These are phyloP conservation scores for Callosobruchus maculatus DNA, from an alignment of 2,888 invertebrate species.

Conservation along the genomic window DNA sequence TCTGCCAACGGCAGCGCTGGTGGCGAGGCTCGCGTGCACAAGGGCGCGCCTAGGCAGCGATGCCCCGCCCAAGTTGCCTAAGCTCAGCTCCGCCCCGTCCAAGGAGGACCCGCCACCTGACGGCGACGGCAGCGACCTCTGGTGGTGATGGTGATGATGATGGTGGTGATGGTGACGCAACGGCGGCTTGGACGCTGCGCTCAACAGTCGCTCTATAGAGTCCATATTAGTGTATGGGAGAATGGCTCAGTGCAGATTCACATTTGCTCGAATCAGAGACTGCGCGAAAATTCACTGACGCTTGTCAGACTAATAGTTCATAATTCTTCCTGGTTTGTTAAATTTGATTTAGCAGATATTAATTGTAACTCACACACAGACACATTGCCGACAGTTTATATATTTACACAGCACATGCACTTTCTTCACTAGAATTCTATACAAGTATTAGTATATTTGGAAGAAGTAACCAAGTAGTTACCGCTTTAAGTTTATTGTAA, in stretches of 20 bases:
- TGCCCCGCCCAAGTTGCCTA: slow-evolving; percentile 50
- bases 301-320: not conserved
- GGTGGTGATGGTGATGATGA: slow-evolving; percentile 8
- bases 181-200: slow-evolving; percentile 50
- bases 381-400: too few relatives aligned
- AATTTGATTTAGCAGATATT: not conserved
- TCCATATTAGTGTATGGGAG: slow-evolving; percentile 56
- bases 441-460: too few relatives aligned
- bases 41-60: slow-evolving; percentile 64
- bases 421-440: not conserved
- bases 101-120: slow-evolving; percentile 1
- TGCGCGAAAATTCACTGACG: not conserved
- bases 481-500: not conserved
- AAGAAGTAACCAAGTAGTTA: too few relatives aligned
- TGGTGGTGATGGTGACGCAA: not conserved
- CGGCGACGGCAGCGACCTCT: slow-evolving; percentile 4
- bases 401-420: too few relatives aligned
- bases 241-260: not conserved
- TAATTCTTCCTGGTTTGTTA: not conserved
- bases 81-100: not conserved
- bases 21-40: slow-evolving; percentile 72
- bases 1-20: slow-evolving; percentile 68
- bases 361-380: too few relatives aligned
- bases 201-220: slow-evolving; percentile 77
- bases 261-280: not conserved